Conservation (phyloP, 2,888 invertebrate genomes). For the Polyommatus icarus region DNA sequence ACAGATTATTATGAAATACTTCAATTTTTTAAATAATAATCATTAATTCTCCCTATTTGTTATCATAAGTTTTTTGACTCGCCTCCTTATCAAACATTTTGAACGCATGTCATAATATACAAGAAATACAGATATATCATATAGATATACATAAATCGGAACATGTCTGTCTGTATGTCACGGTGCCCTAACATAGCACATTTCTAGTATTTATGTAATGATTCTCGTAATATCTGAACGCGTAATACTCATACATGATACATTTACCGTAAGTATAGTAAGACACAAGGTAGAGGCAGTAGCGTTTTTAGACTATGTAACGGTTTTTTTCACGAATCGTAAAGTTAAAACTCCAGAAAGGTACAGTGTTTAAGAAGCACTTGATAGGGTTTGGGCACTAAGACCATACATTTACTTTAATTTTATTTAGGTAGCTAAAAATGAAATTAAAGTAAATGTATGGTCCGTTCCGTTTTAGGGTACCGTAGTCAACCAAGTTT, state of each 20-base stretch:
- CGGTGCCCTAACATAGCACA: constrained; percentile 14
- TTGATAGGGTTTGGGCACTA: too few species aligned
- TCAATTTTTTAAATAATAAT: too few species aligned
- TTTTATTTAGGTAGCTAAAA: too few species aligned
- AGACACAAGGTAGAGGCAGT: background rate
- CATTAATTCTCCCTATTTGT: background rate
- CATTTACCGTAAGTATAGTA: background rate
- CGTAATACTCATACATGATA: background rate
- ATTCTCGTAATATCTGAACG: constrained; percentile 3
- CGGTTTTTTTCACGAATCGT: background rate
- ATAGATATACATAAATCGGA: background rate
- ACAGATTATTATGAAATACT: too few species aligned
- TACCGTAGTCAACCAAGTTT: too few species aligned
- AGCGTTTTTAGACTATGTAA: background rate
- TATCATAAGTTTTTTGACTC: background rate
- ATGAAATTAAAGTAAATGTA: too few species aligned
- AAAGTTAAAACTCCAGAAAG: background rate
- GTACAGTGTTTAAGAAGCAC: too few species aligned
- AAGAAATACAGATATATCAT: background rate
- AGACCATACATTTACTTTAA: too few species aligned
- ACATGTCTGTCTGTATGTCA: background rate
- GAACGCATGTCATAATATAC: background rate
- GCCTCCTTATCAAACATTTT: background rate
- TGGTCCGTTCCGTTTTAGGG: too few species aligned
- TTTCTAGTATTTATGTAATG: constrained; percentile 25